phyloP scores from a whole-genome alignment of 2,113 vertebrate genomes.

The Blennius ocellaris region DNA sequence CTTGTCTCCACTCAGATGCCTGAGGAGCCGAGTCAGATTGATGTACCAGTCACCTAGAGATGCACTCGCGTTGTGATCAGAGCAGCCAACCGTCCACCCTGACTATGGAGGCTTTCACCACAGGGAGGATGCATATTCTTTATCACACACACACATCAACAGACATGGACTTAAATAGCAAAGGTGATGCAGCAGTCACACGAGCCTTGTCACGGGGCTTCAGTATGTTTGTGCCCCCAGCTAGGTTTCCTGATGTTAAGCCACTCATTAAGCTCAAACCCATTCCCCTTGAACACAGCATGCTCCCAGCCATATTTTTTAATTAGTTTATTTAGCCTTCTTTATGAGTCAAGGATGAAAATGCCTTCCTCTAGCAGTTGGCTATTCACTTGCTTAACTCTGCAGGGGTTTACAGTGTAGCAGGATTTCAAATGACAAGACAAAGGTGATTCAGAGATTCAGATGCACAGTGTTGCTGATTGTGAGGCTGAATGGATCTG shows the following conservation, averaged over 20 bases:
- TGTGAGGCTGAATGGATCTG: conserved; percentile 10
- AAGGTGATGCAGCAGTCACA: conserved; percentile 78
- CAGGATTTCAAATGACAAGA: conserved; percentile 60
- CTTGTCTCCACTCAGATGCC: conserved; percentile 74
- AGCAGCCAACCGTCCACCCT: conserved; percentile 72
- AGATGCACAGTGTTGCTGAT: conserved; percentile 17
- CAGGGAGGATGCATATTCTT: conserved; percentile 43
- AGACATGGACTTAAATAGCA: conserved; percentile 62
- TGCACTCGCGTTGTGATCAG: conserved; percentile 72
- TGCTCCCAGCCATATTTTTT: conserved; percentile 78
- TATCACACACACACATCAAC: conserved; percentile 23
- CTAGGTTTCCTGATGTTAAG: conserved; percentile 79
- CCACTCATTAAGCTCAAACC: conserved; percentile 79
- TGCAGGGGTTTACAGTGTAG: conserved; percentile 52
- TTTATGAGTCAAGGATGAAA: conserved; percentile 71
- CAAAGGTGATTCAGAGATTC: conserved; percentile 59
- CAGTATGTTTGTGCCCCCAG: conserved; percentile 67
- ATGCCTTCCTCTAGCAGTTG: conserved; percentile 66
- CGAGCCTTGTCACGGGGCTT: conserved; percentile 64
- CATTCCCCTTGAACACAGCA: conserved; percentile 80
- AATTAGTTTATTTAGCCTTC: conserved; percentile 82
- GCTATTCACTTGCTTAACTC: conserved; percentile 59
- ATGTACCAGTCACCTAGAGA: conserved; percentile 80
- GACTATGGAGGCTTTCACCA: conserved; percentile 49
- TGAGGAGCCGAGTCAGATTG: conserved; percentile 80